Evolutionary conservation across 2,113 vertebrate genomes (phyloP).

Genomic region (Bostrychus sinensis): DNA sequence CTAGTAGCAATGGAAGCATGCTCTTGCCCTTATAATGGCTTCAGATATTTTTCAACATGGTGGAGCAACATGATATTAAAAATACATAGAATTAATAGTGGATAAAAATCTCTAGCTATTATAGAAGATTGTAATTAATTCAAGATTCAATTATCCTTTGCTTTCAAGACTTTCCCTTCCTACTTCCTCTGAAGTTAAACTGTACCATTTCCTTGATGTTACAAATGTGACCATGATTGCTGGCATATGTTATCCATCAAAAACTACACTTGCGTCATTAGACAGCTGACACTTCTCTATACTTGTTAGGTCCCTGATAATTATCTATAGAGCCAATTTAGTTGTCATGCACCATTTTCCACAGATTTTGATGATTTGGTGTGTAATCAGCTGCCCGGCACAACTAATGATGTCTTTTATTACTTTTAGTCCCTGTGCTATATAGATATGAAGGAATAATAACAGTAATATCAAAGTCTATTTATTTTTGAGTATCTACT

Average conservation of each 20-base stretch:
- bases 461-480: neutral
- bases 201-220: slow-evolving; percentile 22
- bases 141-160: neutral
- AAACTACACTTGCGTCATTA: slow-evolving; percentile 58
- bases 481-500: slow-evolving; percentile 1
- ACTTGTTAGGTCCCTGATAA: slow-evolving; percentile 61
- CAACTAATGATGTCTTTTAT: slow-evolving; percentile 13
- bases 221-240: slow-evolving; percentile 43
- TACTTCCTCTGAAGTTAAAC: slow-evolving; percentile 2
- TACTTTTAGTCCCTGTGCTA: neutral
- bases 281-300: slow-evolving; percentile 61
- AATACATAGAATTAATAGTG: neutral
- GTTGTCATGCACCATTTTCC: slow-evolving; percentile 65
- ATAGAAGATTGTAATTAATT: neutral
- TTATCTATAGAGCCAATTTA: slow-evolving; percentile 63
- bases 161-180: neutral
- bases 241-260: slow-evolving; percentile 76
- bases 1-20: slow-evolving; percentile 11
- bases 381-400: slow-evolving; percentile 60
- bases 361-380: slow-evolving; percentile 50
- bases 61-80: too few relatives aligned
- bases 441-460: too few relatives aligned
- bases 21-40: neutral
- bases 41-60: neutral
- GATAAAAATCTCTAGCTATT: neutral